Conservation (phyloP, 2,797 vertebrate species). For the Cottoperca gobio region DNA sequence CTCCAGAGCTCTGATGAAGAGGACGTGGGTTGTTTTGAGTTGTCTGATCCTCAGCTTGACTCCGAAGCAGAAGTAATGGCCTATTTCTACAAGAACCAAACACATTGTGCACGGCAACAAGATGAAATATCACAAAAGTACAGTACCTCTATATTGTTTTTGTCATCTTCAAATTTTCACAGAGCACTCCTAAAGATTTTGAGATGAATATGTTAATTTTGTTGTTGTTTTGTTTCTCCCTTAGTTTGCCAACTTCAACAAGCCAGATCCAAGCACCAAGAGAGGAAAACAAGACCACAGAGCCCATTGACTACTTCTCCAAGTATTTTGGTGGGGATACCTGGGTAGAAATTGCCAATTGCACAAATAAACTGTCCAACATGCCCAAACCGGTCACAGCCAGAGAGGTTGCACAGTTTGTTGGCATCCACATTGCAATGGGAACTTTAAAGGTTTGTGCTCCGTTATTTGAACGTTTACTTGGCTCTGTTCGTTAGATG, state of each 20-base stretch:
- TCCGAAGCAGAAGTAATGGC: slow-evolving; percentile 81
- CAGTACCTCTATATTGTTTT: slow-evolving; percentile 13
- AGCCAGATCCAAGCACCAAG: slow-evolving; percentile 17
- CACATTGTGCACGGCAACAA: slow-evolving; percentile 7
- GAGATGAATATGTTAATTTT: background rate
- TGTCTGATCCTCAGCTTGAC: slow-evolving; percentile 70
- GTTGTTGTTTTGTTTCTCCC: background rate
- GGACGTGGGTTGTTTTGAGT: slow-evolving; percentile 58
- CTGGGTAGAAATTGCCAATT: slow-evolving; percentile 81
- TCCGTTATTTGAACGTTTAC: background rate
- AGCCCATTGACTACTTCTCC: slow-evolving; percentile 83
- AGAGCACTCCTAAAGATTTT: background rate
- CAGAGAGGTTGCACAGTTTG: slow-evolving; percentile 83
- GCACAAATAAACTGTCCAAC: slow-evolving; percentile 72
- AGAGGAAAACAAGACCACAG: slow-evolving; percentile 34
- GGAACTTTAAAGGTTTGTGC: slow-evolving; percentile 86
- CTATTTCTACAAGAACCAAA: slow-evolving; percentile 69
- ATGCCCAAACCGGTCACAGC: slow-evolving; percentile 65
- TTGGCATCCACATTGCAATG: slow-evolving; percentile 88
- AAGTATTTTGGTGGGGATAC: slow-evolving; percentile 82
- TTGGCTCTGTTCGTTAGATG: background rate
- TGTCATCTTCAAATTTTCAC: background rate
- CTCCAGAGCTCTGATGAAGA: slow-evolving; percentile 81
- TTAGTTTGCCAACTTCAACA: slow-evolving; percentile 49
- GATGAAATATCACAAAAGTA: slow-evolving; percentile 61